Percentiles rank a stretch among this genome's conserved stretches.
Conservation (phyloP, 1,140 invertebrate genomes). For the Sweltsa coloradensis region DNA sequence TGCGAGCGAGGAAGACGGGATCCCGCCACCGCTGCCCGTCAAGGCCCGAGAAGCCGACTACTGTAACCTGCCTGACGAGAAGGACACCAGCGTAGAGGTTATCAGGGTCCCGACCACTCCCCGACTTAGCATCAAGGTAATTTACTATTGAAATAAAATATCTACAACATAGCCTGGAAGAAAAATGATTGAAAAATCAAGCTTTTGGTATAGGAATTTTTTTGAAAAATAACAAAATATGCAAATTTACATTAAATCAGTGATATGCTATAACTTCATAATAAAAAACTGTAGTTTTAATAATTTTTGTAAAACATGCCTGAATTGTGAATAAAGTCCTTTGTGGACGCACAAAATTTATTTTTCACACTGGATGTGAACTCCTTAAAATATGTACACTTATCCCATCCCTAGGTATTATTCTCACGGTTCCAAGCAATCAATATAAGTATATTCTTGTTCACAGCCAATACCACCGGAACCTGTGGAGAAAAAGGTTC, state of each 20-base stretch:
- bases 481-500: conserved; percentile 29
- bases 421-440: neutral
- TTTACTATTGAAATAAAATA: neutral
- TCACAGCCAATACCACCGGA: conserved; percentile 26
- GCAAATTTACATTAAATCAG: neutral
- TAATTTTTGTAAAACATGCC: neutral
- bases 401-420: neutral
- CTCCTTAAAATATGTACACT: neutral
- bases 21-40: conserved; percentile 53
- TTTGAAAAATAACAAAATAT: neutral
- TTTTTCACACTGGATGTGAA: neutral
- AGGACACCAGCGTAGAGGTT: conserved; percentile 19
- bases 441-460: conserved; percentile 3
- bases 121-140: conserved; percentile 14
- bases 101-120: conserved; percentile 15
- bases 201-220: neutral
- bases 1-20: conserved; percentile 47
- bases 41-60: conserved; percentile 53
- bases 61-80: conserved; percentile 36
- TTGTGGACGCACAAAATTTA: conserved; percentile 15
- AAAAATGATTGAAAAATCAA: neutral
- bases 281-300: neutral
- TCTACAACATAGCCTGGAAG: neutral
- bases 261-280: neutral
- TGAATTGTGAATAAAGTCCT: neutral